Percentiles rank a stretch among this genome's conserved stretches.
phyloP scores from a whole-genome alignment of 2,797 vertebrate species.

The Brachyalestes nurse region DNA sequence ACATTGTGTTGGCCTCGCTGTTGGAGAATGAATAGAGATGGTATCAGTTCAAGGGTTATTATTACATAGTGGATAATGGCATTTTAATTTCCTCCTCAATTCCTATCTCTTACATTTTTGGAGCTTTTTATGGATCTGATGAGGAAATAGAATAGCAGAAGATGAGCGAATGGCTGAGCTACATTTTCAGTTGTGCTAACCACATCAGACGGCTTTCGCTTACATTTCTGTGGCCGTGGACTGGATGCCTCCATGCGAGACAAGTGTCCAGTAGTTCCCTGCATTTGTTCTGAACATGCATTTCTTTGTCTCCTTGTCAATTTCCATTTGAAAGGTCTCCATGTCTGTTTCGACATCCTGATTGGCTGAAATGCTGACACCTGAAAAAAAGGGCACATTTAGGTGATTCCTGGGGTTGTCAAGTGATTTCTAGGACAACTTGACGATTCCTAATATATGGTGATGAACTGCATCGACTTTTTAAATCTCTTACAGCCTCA shows the following conservation, averaged over 20 bases:
- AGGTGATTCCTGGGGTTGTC: not conserved
- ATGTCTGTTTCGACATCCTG: conserved; percentile 93
- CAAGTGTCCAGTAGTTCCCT: conserved; percentile 93
- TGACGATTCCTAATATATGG: not conserved
- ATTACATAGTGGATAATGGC: no score
- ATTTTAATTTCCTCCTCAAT: no score
- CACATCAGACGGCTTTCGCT: conserved; percentile 59
- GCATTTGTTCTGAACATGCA: conserved; percentile 90
- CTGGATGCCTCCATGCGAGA: conserved; percentile 92
- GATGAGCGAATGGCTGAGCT: not conserved
- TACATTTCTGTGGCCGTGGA: conserved; percentile 91
- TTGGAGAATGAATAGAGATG: not conserved
- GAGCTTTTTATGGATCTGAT: no score
- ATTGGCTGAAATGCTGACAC: conserved; percentile 94
- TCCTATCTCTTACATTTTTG: no score
- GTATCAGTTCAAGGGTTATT: not conserved
- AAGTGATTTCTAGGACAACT: not conserved
- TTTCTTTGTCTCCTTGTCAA: conserved; percentile 89
- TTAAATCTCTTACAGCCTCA: not conserved
- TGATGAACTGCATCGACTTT: not conserved
- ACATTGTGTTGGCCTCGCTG: conserved; percentile 90
- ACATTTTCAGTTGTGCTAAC: not conserved
- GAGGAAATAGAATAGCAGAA: not conserved
- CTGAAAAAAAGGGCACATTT: conserved; percentile 68
- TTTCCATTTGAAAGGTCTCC: conserved; percentile 97